Evolutionary conservation across 2,113 vertebrate species (phyloP), one percentile per base, ranked within the genome.

Genomic region (Sciurus niger): DNA sequence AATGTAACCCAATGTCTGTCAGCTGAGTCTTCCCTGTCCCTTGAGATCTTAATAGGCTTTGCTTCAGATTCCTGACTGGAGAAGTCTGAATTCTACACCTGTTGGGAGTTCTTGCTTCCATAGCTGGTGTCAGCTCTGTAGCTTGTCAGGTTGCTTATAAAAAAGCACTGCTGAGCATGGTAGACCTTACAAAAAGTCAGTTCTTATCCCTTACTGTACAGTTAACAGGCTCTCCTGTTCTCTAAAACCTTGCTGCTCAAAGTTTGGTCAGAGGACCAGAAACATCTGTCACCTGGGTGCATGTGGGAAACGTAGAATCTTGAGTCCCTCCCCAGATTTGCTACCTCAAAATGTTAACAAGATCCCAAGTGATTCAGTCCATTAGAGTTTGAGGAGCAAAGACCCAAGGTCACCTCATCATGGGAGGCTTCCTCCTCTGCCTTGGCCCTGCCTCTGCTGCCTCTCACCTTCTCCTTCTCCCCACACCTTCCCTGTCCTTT

Each of bases 31-130:
- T 92, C 40, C 32, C 20, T 74, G 46, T 55, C 68, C 68, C 32
- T 93, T 72, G 60, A 95, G 48, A 70, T 78, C 74, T 89, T 67
- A 85, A 58, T 46, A 78, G 77, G 40, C 37, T 91, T 82, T 80
- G 77, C 78, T 90, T 63, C 68, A 18, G 40, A 82, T 53, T 68
- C 22, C 18, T 53, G 55, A 37, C 65, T 53, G 1, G 67, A 51
- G 37, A 84, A 82, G 43, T 72, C 70, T 55, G 95, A 68, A 68
- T 82, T 82, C 51, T 51, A 0, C n/a, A 80, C 65, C 34, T 77
- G 68, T 46, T 34, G 11, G 24, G 32, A 40, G 1, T 76, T 65
- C 55, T 58, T 78, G 84, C 40, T 87, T 51, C 84, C 12, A 0
- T n/a, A 9, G 60, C 79, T 92, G 34, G 48, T 65, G 24, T 78